Conservation (phyloP, 2,113 vertebrate species). For the Salvelinus fontinalis region DNA sequence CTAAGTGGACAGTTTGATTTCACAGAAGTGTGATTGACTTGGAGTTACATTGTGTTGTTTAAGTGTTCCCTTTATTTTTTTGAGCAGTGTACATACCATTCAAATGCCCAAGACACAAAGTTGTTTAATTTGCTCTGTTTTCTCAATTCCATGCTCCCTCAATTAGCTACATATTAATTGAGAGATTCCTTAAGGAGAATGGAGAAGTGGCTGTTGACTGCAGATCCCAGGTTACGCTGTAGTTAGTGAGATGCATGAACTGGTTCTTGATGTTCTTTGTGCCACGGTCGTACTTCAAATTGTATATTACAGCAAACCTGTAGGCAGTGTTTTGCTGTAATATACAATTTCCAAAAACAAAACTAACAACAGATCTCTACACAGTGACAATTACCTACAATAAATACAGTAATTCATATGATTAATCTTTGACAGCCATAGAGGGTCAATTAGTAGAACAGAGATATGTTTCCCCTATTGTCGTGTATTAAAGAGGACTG, state of each 20-base stretch:
- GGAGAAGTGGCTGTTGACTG: background rate
- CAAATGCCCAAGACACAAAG: background rate
- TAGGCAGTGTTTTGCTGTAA: slow-evolving; percentile 13
- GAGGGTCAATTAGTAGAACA: slow-evolving; percentile 7
- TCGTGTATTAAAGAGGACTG: slow-evolving; percentile 57
- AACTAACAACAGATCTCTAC: no score
- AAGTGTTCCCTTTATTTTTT: no score
- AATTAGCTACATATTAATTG: background rate
- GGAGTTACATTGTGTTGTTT: no score
- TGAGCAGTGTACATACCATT: no score
- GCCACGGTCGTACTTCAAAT: slow-evolving; percentile 80
- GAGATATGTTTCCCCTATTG: slow-evolving; percentile 39
- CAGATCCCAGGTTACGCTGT: slow-evolving; percentile 78
- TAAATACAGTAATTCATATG: slow-evolving; percentile 7
- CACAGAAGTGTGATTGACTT: no score
- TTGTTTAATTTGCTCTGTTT: background rate
- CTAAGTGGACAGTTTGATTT: no score
- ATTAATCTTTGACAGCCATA: slow-evolving; percentile 34
- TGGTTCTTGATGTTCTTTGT: slow-evolving; percentile 92
- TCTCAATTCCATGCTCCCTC: background rate
- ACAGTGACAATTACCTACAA: background rate
- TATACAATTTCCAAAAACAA: no score
- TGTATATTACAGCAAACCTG: slow-evolving; percentile 81
- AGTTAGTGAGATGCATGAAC: slow-evolving; percentile 98
- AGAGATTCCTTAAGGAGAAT: background rate